Percentiles rank a stretch among this genome's conserved stretches.
phyloP scores from a whole-genome alignment of 2,797 vertebrate species.

The Darevskia mixta region DNA sequence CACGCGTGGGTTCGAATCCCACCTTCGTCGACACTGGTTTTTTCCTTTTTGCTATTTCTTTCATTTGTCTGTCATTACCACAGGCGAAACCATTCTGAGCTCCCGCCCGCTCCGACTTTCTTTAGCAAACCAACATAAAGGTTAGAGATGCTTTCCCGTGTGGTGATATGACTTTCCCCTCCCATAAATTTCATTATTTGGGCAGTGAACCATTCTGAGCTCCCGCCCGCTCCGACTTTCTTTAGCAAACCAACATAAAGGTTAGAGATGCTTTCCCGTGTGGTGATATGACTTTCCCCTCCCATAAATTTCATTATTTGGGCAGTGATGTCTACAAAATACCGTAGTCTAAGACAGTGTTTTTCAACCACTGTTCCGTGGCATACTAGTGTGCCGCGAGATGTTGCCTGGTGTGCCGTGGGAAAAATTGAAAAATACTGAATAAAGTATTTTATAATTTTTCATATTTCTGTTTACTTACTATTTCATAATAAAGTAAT shows the following conservation, averaged over 20 bases:
- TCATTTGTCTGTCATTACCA: not conserved
- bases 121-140: not conserved
- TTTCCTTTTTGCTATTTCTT: fast-evolving
- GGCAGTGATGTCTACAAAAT: too few relatives aligned
- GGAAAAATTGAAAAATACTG: too few relatives aligned
- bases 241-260: not conserved
- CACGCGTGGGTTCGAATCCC: conserved; percentile 74
- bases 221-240: too few relatives aligned
- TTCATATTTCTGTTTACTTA: too few relatives aligned
- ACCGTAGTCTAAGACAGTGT: too few relatives aligned
- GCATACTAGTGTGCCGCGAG: too few relatives aligned
- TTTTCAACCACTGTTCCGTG: too few relatives aligned
- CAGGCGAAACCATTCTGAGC: too few relatives aligned
- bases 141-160: not conserved
- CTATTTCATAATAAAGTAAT: too few relatives aligned
- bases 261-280: not conserved
- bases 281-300: not conserved
- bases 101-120: too few relatives aligned
- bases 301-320: not conserved
- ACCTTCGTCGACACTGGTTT: conserved; percentile 53
- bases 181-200: not conserved
- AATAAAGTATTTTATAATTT: too few relatives aligned
- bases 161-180: not conserved
- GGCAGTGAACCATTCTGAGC: not conserved
- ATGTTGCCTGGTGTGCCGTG: too few relatives aligned